Conservation (phyloP, 2,113 vertebrate genomes). For the Datnioides undecimradiatus region DNA sequence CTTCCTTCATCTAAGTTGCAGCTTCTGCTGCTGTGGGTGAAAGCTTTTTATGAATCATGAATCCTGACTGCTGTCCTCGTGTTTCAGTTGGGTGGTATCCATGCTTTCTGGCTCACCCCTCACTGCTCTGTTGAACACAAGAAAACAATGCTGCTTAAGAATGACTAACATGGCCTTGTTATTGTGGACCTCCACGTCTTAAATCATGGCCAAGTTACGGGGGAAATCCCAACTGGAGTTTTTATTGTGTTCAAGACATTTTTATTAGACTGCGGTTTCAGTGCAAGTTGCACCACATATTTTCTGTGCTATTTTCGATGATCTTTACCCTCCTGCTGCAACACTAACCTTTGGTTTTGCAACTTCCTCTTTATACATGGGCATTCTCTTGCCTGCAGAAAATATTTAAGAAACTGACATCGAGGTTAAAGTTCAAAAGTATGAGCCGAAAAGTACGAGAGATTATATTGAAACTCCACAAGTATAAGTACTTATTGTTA, state of each 20-base stretch:
- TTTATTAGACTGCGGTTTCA: conserved; percentile 69
- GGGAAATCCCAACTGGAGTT: conserved; percentile 61
- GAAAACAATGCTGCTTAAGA: conserved; percentile 75
- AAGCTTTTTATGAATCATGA: conserved; percentile 55
- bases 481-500: neutral
- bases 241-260: conserved; percentile 55
- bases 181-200: conserved; percentile 46
- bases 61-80: conserved; percentile 57
- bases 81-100: conserved; percentile 74
- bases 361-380: conserved; percentile 31
- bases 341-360: conserved; percentile 19
- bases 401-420: neutral
- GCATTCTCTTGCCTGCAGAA: conserved; percentile 21
- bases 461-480: neutral
- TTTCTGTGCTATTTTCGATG: conserved; percentile 37
- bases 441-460: fast-evolving
- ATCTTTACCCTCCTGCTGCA: conserved; percentile 20
- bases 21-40: conserved; percentile 13
- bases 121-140: conserved; percentile 64
- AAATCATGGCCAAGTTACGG: conserved; percentile 63
- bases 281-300: conserved; percentile 43
- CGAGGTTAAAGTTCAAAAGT: neutral
- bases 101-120: conserved; percentile 72
- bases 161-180: conserved; percentile 69
- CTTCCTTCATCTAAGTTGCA: conserved; percentile 47